Evolutionary conservation across 1,140 invertebrate species (phyloP).

Genomic region (Asobara japonica): DNA sequence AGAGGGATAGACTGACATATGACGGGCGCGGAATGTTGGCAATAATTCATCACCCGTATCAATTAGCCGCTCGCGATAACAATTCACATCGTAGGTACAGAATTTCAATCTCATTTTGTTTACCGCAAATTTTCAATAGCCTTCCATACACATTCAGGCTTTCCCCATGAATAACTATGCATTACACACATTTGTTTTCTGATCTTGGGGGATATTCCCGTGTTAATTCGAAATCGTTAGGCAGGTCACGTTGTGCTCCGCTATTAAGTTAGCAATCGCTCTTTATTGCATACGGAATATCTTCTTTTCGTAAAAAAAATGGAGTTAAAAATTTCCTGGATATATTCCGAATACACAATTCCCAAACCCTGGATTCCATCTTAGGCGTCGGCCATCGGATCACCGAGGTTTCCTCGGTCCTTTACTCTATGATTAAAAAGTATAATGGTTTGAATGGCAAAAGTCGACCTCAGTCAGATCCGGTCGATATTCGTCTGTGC

Average conservation of each 20-base stretch:
- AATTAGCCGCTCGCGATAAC: not conserved
- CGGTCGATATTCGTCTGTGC: too few relatives aligned
- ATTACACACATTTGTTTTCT: not conserved
- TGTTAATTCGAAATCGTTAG: not conserved
- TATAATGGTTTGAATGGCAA: too few relatives aligned
- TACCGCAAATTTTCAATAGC: not conserved
- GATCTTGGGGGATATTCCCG: not conserved
- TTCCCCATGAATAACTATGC: not conserved
- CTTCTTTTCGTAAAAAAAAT: too few relatives aligned
- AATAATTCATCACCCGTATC: not conserved
- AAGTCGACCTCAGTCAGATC: too few relatives aligned
- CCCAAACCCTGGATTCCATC: too few relatives aligned
- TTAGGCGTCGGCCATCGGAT: too few relatives aligned
- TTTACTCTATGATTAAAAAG: too few relatives aligned
- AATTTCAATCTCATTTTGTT: not conserved
- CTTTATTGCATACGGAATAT: not conserved
- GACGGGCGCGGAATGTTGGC: not conserved
- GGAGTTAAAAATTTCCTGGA: too few relatives aligned
- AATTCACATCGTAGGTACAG: not conserved
- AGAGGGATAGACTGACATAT: not conserved
- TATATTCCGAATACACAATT: too few relatives aligned
- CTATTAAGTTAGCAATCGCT: too few relatives aligned
- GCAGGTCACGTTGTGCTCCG: too few relatives aligned
- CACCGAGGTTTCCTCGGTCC: too few relatives aligned
- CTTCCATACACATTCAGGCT: not conserved